Base-by-base conservation (phyloP, 2,113 vertebrate species). In the Camelus bactrianus region DNA sequence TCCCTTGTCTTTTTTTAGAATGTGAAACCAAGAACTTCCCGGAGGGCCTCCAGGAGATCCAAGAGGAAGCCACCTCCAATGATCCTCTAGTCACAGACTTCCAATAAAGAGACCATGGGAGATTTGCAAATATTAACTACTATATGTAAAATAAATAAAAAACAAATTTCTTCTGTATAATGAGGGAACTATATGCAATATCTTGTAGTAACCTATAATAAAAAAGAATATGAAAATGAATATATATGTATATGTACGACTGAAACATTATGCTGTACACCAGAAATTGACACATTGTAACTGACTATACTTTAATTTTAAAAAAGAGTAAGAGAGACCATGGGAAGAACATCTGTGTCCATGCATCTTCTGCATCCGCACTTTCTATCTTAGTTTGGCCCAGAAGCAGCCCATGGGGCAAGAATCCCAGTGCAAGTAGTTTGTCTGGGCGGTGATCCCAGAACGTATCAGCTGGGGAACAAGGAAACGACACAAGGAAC, bases 1-100 rank as follows among this genome's bases (percentile, higher is more conserved):
- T 50, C 20, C 16, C 69, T 48, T 86, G 8, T 86, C 42, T 93
- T 85, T 96, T 90, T 90, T 88, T 86, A 98, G 97, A 82, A 65
- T 9, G 69, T 95, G 38, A 93, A 96, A 62, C 48, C 50, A 80
- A 96, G 28, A 76, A 60, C 38, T 10, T 14, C 56, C 56, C 77
- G 64, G 52, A 89, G 14, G 3, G 32, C 73, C 22, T 62, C 87
- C 16, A 28, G 38, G 46, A 83, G 70, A 79, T 50, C 67, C 64
- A 96, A 38, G 30, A 89, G 32, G 62, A 64, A 9, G 12, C 73
- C 5, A 9, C 38, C 67, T 16, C 42, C 10, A 46, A 8, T 1
- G 5, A 81, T 35, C 58, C 24, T 48, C 30, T 16, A 46, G 26
- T 38, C 58, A 14, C 79, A 89, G 79, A 65, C 42, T 62, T 79